phyloP scores from a whole-genome alignment of 2,797 vertebrate species.

The Sus cebifrons region DNA sequence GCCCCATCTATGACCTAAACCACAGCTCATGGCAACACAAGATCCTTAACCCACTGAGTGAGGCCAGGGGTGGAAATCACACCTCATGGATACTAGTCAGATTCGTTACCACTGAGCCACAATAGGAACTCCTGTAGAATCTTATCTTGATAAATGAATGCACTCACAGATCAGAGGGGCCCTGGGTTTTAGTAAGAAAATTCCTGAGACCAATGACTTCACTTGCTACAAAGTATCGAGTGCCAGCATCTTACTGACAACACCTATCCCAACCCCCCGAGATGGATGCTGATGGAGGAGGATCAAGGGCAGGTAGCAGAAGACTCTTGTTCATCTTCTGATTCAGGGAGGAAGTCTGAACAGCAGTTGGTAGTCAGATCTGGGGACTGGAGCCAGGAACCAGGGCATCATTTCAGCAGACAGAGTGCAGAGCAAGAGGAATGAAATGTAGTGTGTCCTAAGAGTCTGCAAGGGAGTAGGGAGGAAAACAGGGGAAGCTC shows the following conservation, averaged over 20 bases:
- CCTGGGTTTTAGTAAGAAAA: not conserved
- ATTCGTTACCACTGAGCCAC: no score
- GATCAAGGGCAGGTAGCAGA: fast-evolving
- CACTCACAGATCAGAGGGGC: fast-evolving
- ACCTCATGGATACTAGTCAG: no score
- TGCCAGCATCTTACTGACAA: not conserved
- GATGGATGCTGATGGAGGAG: fast-evolving
- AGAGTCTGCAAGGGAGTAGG: not conserved
- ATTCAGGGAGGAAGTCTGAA: no score
- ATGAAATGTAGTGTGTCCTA: fast-evolving
- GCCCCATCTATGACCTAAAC: no score
- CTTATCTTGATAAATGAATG: fast-evolving
- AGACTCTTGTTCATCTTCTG: not conserved
- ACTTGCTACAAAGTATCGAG: not conserved
- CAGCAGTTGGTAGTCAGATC: fast-evolving
- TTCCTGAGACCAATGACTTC: not conserved
- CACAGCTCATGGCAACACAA: no score
- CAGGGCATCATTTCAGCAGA: no score
- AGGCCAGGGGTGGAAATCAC: no score
- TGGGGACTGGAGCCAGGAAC: not conserved
- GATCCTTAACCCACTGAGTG: no score
- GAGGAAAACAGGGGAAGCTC: fast-evolving
- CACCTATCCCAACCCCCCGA: not conserved
- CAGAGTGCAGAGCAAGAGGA: fast-evolving
- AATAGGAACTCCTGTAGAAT: no score